Conservation (phyloP, 2,888 invertebrate genomes). For the Drosophila neotestacea region DNA sequence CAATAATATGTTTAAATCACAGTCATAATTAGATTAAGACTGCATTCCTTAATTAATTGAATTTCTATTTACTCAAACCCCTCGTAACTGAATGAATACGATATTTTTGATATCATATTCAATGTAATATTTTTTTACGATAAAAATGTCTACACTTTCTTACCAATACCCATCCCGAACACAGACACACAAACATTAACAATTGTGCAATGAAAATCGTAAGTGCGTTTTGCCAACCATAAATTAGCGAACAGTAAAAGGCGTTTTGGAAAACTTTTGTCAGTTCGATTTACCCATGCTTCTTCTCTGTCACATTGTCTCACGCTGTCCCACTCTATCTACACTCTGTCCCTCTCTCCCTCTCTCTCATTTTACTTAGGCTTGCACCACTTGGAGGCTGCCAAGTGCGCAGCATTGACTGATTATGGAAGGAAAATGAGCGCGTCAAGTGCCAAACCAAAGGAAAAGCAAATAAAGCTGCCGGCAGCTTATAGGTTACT, state of each 20-base stretch:
- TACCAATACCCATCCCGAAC: background rate
- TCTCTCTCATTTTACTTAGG: background rate
- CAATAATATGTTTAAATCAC: too few species aligned
- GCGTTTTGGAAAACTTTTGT: constrained; percentile 65
- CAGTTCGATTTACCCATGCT: constrained; percentile 47
- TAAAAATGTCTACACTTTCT: too few species aligned
- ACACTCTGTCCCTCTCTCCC: background rate
- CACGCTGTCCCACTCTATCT: background rate
- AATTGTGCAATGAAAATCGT: constrained; percentile 55
- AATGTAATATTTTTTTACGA: too few species aligned
- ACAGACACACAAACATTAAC: constrained; percentile 5
- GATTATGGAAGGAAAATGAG: constrained; percentile 68
- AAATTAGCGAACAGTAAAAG: constrained; percentile 68
- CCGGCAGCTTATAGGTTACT: background rate
- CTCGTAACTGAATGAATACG: too few species aligned
- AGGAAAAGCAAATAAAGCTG: constrained; percentile 29
- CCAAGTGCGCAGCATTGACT: constrained; percentile 55
- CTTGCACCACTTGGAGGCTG: background rate
- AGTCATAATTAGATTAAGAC: too few species aligned
- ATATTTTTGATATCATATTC: too few species aligned
- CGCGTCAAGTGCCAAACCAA: constrained; percentile 52
- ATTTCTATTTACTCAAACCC: too few species aligned
- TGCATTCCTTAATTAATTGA: too few species aligned
- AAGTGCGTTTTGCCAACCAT: constrained; percentile 50
- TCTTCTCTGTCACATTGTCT: background rate